Evolutionary conservation across 2,797 vertebrate species (phyloP).

Genomic region (Fringilla coelebs): DNA sequence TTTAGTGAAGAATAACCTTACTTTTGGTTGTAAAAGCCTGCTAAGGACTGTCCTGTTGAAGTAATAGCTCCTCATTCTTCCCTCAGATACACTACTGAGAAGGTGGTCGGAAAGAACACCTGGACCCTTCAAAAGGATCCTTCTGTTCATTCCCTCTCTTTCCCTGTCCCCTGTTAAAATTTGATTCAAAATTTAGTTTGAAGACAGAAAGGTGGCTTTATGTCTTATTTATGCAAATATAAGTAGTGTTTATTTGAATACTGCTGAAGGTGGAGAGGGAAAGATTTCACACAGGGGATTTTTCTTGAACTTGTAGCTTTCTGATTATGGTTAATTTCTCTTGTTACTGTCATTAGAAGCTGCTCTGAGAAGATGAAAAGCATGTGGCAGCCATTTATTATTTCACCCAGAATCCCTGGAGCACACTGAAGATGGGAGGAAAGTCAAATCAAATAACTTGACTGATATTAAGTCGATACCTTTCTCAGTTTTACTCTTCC

Average conservation of each 20-base stretch:
- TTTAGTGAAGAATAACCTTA: not conserved
- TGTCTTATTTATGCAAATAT: not conserved
- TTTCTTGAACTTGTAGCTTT: not conserved
- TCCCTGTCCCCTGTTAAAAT: not conserved
- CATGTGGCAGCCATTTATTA: not conserved
- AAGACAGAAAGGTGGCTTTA: not conserved
- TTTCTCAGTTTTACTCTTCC: not conserved
- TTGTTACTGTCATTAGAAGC: not conserved
- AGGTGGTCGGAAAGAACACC: not conserved
- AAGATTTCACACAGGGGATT: not conserved
- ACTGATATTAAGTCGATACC: not conserved
- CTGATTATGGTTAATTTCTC: not conserved
- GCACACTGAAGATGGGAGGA: not conserved
- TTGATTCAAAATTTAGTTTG: not conserved
- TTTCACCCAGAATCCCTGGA: not conserved
- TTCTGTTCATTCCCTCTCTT: not conserved
- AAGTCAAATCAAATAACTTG: not conserved
- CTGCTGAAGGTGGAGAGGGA: not conserved
- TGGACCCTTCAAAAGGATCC: not conserved
- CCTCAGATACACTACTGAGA: not conserved
- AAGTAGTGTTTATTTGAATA: not conserved
- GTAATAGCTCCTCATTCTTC: not conserved
- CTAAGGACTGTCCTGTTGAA: not conserved
- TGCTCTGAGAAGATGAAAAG: not conserved
- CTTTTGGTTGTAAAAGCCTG: not conserved